Evolutionary conservation across 1,140 invertebrate genomes (phyloP).

Genomic region (Batillaria attramentaria): DNA sequence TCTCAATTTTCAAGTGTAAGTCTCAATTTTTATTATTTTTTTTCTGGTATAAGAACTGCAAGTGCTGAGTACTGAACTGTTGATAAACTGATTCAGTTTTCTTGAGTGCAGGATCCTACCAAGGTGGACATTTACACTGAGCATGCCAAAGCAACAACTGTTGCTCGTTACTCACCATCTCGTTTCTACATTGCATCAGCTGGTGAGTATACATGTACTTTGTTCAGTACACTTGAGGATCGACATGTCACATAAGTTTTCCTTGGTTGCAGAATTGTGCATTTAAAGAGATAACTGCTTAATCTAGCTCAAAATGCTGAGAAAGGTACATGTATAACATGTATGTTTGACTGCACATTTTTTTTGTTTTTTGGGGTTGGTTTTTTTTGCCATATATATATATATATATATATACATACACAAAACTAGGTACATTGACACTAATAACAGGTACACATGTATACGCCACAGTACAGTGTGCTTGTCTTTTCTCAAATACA

Average conservation of each 20-base stretch:
- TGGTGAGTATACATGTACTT: slow-evolving; percentile 77
- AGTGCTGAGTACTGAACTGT: not conserved
- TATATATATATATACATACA: slow-evolving; percentile 5
- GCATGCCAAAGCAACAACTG: slow-evolving; percentile 94
- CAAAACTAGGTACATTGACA: not conserved
- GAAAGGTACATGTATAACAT: too few relatives aligned
- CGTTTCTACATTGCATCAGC: slow-evolving; percentile 99
- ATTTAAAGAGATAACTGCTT: too few relatives aligned
- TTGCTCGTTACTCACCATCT: slow-evolving; percentile 98
- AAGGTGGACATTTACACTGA: slow-evolving; percentile 97
- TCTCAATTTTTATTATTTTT: not conserved
- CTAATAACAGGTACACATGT: not conserved
- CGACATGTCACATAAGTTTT: not conserved
- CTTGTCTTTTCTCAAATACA: not conserved
- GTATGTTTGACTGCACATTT: not conserved
- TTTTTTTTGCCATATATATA: not conserved
- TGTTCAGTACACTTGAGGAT: not conserved
- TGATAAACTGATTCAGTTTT: slow-evolving; percentile 3
- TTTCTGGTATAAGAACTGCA: not conserved
- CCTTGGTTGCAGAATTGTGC: not conserved
- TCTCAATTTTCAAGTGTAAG: not conserved
- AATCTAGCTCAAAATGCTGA: too few relatives aligned
- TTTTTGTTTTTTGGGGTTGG: not conserved
- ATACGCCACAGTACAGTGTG: not conserved
- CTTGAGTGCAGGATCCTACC: slow-evolving; percentile 84